Conservation (phyloP, 2,113 vertebrate genomes). For the Clarias gariepinus region DNA sequence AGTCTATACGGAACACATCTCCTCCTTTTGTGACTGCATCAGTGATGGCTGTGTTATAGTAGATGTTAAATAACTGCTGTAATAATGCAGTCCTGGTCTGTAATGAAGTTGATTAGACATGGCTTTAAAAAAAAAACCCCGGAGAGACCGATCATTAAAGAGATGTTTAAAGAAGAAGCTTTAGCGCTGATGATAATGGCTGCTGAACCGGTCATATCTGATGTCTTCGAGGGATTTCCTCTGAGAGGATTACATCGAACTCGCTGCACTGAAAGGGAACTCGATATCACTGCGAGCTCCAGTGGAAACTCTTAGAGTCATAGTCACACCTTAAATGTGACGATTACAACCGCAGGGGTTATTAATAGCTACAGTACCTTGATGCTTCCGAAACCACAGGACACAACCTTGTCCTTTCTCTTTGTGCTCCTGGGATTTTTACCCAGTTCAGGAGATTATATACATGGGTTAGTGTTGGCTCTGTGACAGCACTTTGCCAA, state of each 20-base stretch:
- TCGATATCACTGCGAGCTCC: neutral
- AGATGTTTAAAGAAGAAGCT: conserved; percentile 16
- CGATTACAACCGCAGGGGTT: conserved; percentile 8
- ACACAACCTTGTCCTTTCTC: neutral
- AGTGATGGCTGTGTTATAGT: neutral
- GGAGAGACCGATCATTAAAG: conserved; percentile 10
- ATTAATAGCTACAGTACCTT: conserved; percentile 39
- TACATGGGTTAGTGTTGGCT: conserved; percentile 48
- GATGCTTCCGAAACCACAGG: conserved; percentile 4
- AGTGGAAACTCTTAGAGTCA: neutral
- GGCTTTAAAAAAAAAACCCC: neutral
- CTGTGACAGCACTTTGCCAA: conserved; percentile 32
- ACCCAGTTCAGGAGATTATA: conserved; percentile 27
- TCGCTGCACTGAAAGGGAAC: neutral
- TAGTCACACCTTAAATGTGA: neutral
- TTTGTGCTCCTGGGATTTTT: conserved; percentile 15
- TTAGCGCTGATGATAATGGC: conserved; percentile 18
- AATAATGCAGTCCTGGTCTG: conserved; percentile 11
- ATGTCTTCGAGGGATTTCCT: conserved; percentile 1
- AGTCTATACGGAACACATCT: neutral
- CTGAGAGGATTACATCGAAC: conserved; percentile 6
- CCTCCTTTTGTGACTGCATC: neutral
- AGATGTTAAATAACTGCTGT: neutral
- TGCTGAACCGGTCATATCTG: conserved; percentile 37
- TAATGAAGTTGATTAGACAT: conserved; percentile 12